Evolutionary conservation across 2,888 invertebrate species (phyloP), one percentile per base, ranked within the genome.

Genomic region (Emmelina monodactyla): DNA sequence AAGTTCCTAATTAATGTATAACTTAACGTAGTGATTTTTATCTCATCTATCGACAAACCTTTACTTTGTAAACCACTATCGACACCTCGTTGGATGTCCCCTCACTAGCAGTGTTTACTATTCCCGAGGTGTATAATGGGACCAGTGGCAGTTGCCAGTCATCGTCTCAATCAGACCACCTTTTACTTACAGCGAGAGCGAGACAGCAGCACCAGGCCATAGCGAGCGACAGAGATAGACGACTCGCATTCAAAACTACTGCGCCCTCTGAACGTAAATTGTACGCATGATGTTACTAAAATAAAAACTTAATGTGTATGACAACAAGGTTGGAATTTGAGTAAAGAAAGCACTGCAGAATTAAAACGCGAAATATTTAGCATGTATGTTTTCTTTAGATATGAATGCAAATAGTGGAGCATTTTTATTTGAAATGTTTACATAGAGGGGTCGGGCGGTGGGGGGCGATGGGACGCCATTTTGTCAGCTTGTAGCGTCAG

Each of bases 371-470:
- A 62, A 73, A 71, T 69, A 72, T 75, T 76, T 68, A 70, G 66
- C 75, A 68, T 72, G 76, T 79, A 79, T 76, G 79, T 76, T 76
- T 76, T 72, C 78, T 75, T 73, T 76, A 68, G 75, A 76, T 79
- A 78, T 78, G 73, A 79, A 79, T 79, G 76, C 75, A 78, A 79
- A 78, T 78, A 76, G 75, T 76, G 78, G 79, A 73, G 75, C 63
- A 72, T 76, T 76, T 79, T 78, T 79, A 76, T 75, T 69, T 56
- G 50, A 52, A 67, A 71, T 76, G 75, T 78, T 78, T 78, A 79
- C 64, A 73, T 79, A 78, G 71, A 76, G 73, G 76, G 75, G n/a
- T n/a, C n/a, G n/a, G n/a, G 57, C 49, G 41, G 53, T 37, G 47
- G 44, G 39, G 49, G 52, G 33, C 33, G 30, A 31, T 33, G 28